Evolutionary conservation across 2,888 invertebrate species (phyloP).

Genomic region (Volucella zonaria): DNA sequence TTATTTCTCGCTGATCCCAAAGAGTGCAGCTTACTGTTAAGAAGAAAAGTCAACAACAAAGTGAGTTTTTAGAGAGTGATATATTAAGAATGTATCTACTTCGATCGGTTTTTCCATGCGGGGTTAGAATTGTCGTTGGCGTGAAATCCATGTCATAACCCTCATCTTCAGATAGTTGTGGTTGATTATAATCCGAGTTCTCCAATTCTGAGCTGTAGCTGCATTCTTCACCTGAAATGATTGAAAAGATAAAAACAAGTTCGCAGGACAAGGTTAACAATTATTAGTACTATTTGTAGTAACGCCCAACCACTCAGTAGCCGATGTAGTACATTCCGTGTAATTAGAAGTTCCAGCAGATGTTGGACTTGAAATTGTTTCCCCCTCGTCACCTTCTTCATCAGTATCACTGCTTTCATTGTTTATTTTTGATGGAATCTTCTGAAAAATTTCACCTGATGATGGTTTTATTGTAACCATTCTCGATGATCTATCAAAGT

Average conservation of each 20-base stretch:
- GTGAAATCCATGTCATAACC: conserved; percentile 86
- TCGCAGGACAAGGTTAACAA: neutral
- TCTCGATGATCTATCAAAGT: conserved; percentile 71
- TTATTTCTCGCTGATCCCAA: conserved; percentile 95
- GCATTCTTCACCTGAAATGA: conserved; percentile 86
- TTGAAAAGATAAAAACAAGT: neutral
- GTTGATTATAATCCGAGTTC: conserved; percentile 85
- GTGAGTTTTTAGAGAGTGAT: too few species aligned
- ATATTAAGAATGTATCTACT: conserved; percentile 83
- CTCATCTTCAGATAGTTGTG: conserved; percentile 83
- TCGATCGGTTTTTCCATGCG: conserved; percentile 89
- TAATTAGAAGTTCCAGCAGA: conserved; percentile 81
- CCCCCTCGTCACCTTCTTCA: conserved; percentile 84
- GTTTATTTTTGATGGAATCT: conserved; percentile 76
- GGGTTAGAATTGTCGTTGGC: conserved; percentile 89
- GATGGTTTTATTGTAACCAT: conserved; percentile 31
- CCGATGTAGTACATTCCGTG: conserved; percentile 85
- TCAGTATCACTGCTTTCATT: conserved; percentile 80
- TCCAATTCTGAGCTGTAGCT: conserved; percentile 92
- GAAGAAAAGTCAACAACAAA: too few species aligned
- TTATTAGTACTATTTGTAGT: conserved; percentile 90
- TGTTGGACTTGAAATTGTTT: conserved; percentile 86
- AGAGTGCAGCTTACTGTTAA: conserved; percentile 94
- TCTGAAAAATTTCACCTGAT: conserved; percentile 70
- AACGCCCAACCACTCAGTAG: conserved; percentile 94